Base-by-base conservation (phyloP, 2,113 vertebrate species). In the Cyphomyrus plagiostoma region DNA sequence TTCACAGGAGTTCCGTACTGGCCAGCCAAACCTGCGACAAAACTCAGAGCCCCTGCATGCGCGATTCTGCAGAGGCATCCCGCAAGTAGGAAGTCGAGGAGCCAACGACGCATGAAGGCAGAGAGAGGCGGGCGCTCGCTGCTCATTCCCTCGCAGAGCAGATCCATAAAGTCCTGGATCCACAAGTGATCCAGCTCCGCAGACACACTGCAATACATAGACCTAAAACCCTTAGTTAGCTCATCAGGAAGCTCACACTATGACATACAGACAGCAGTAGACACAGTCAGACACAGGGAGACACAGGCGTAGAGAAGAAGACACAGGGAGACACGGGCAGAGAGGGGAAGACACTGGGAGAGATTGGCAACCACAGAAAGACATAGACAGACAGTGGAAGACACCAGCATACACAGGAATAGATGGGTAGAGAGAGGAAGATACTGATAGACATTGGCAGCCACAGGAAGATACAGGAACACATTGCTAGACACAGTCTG, bases 11-110 rank as follows among this genome's bases (percentile, higher is more conserved):
- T 30, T 70, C 62, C 26, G 10, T 70, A 80, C 8, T 42, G 74
- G 74, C 74, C 74, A 80, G 74, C 30, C 74, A 80, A 80, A 42
- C 74, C 74, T 80, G n/a, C 62, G 62, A 70, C 62, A 70, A 70
- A 80, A 42, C 74, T 80, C 62, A 30, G 62, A 70, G 10, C 62
- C 62, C 62, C 62, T 30, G 62, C 62, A 30, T 70, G 62, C 26
- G n/a, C 26, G 26, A 70, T 70, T 70, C 62, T 70, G 62, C 62
- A 70, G 62, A 70, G 62, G n/a, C 62, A 10, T 1, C 62, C 62
- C n/a, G 26, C 62, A 70, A 70, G 62, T 70, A 70, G 62, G 62
- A 70, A 70, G 62, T 70, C n/a, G 62, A 70, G 30, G 62, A 70
- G n/a, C 62, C 62, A 70, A 70, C 62, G 62, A 70, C 62, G 62